Base-by-base conservation (phyloP, 2,113 vertebrate species). In the Tetrax tetrax region DNA sequence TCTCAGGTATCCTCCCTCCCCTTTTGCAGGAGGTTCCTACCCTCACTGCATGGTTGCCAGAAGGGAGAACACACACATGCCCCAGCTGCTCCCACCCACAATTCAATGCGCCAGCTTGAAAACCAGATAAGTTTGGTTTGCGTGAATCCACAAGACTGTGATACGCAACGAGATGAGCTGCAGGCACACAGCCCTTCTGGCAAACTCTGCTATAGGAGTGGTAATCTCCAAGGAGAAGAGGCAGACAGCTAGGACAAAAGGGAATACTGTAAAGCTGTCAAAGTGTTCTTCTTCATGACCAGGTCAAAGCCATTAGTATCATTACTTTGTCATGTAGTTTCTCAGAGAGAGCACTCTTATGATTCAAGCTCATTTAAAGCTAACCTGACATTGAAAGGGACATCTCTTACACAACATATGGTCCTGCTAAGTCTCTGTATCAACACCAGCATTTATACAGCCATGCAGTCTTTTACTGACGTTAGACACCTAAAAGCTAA, bases 1-100 rank as follows among this genome's bases (percentile, higher is more conserved):
- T 75, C 83, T 72, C 89, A 41, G 87, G 83, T 50, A 65, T 93
- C 84, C 35, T 94, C 91, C 93, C 95, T 95, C 27, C 38, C 45
- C 61, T 93, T 57, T 5, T 79, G 89, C 68, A 71, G 91, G 56
- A 94, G 86, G 74, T 64, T 94, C 69, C 71, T 93, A 50, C 68
- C 72, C 43, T 22, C 37, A 21, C 51, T 81, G 79, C 65, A n/a
- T 60, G 41, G 68, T 11, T 94, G 93, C 93, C 83, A 91, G 87
- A 38, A 91, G 60, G 41, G 37, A 93, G 68, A 31, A 2, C 23
- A 19, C n/a, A 33, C 83, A 57, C 81, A 45, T 15, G 7, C 54
- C 79, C 54, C 54, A 77, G 83, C 61, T 83, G 76, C 90, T 95
- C 68, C 82, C 56, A 54, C n/a, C 33, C 0, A 0, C 28, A 54